phyloP scores from a whole-genome alignment of 37 sponge, comb jelly and placozoan genomes.

The Cliona cf. orientalis region DNA sequence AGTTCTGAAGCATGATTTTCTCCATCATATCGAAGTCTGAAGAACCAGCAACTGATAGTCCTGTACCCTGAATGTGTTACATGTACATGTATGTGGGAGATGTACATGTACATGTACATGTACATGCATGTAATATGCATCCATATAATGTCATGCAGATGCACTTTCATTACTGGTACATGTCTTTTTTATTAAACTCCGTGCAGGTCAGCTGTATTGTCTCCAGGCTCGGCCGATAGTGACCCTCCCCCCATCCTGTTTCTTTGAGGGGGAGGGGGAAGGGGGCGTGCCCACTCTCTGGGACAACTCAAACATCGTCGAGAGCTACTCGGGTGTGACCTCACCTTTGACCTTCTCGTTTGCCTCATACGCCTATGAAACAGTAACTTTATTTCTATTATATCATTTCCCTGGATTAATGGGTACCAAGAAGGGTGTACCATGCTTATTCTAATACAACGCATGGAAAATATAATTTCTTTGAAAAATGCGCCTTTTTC shows the following conservation, averaged over 20 bases:
- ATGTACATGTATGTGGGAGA: neutral
- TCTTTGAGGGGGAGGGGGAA: slow-evolving; percentile 52
- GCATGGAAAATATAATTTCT: too few species aligned
- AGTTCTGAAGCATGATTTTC: too few species aligned
- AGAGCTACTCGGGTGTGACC: slow-evolving; percentile 87
- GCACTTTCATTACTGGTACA: too few species aligned
- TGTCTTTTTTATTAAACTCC: too few species aligned
- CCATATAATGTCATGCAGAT: neutral
- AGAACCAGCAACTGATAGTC: too few species aligned
- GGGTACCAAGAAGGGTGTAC: too few species aligned
- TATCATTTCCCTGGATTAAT: too few species aligned
- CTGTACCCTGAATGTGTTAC: too few species aligned
- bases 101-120: neutral
- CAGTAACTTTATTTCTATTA: slow-evolving; percentile 39
- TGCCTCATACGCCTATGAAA: slow-evolving; percentile 71
- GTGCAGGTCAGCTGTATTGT: slow-evolving; percentile 76
- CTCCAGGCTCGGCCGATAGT: slow-evolving; percentile 88
- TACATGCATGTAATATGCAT: too few species aligned
- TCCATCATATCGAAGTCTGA: too few species aligned
- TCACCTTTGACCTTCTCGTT: slow-evolving; percentile 93
- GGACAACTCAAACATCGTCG: slow-evolving; percentile 96
- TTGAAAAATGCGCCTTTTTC: too few species aligned
- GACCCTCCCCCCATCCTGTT: slow-evolving; percentile 83
- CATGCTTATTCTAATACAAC: too few species aligned
- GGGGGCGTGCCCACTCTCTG: slow-evolving; percentile 66